A percentile compares a stretch with the other conserved stretches of the same genome.
phyloP scores from a whole-genome alignment of 2,888 invertebrate species.

The Stenodera caucasica region DNA sequence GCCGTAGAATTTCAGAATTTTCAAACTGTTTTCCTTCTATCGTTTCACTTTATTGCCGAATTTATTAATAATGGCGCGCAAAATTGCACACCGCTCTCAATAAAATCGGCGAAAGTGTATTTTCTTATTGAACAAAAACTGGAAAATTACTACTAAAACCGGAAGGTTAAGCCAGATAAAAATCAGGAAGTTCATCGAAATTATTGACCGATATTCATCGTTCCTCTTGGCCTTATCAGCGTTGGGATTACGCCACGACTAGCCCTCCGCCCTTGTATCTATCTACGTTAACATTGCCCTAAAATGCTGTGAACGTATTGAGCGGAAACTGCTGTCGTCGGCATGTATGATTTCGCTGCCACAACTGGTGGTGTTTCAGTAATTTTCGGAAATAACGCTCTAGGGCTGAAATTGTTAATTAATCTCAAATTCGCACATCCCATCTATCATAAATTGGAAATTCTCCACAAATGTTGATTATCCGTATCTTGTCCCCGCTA shows the following conservation, averaged over 20 bases:
- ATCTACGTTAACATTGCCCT: not conserved
- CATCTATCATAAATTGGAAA: not conserved
- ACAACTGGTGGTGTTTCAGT: not conserved
- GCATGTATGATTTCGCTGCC: slow-evolving; percentile 5
- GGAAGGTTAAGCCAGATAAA: not conserved
- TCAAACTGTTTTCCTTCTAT: slow-evolving; percentile 28
- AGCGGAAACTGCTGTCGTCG: slow-evolving; percentile 8
- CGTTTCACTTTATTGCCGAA: slow-evolving; percentile 22
- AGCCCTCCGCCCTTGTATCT: not conserved
- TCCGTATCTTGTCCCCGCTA: not conserved
- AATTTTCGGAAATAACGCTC: not conserved
- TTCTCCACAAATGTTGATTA: not conserved
- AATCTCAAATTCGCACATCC: not conserved
- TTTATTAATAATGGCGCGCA: slow-evolving; percentile 25
- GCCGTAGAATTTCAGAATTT: slow-evolving; percentile 19
- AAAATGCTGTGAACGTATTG: slow-evolving; percentile 5
- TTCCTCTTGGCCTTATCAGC: too few species aligned
- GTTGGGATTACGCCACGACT: too few species aligned
- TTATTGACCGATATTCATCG: slow-evolving; percentile 22
- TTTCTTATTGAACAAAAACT: not conserved
- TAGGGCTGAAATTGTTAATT: not conserved
- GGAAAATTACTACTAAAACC: not conserved
- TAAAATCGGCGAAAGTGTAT: slow-evolving; percentile 11
- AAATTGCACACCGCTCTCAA: slow-evolving; percentile 12
- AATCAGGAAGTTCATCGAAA: slow-evolving; percentile 14